A percentile compares a stretch with the other conserved stretches of the same genome.
Evolutionary conservation across 2,113 vertebrate species (phyloP).

Genomic region (Elanus axillaris): DNA sequence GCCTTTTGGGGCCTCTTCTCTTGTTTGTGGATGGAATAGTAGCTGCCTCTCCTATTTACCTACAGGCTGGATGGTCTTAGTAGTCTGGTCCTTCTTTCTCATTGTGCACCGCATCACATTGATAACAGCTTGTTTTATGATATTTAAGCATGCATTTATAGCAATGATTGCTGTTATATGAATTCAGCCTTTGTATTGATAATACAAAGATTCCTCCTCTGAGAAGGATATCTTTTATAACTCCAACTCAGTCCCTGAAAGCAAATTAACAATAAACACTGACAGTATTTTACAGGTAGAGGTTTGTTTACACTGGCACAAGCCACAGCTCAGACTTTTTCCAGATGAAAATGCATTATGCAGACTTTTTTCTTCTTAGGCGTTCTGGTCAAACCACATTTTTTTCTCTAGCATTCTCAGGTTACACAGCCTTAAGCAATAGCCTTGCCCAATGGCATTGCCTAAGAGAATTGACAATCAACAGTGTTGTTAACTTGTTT

Average conservation of each 20-base stretch:
- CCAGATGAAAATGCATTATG: background rate
- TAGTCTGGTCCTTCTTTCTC: background rate
- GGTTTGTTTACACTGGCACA: background rate
- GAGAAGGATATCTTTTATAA: background rate
- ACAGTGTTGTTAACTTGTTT: background rate
- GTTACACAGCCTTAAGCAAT: background rate
- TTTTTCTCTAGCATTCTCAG: background rate
- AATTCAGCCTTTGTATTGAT: background rate
- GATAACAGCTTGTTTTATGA: background rate
- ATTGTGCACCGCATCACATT: background rate
- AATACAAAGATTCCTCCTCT: background rate
- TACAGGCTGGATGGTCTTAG: background rate
- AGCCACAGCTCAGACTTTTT: background rate
- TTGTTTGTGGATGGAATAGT: background rate
- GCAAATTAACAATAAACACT: background rate
- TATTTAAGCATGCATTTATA: background rate
- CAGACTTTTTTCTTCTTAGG: background rate
- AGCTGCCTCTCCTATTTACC: background rate
- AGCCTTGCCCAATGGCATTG: slow-evolving; percentile 21
- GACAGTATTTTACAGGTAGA: background rate
- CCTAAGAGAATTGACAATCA: background rate
- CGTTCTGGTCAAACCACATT: background rate
- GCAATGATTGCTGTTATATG: background rate
- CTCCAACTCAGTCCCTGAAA: background rate
- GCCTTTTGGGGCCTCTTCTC: background rate